These are phyloP conservation scores for Nomada goodeniana DNA, from an alignment of 2,888 invertebrate genomes.

Conservation along the genomic window DNA sequence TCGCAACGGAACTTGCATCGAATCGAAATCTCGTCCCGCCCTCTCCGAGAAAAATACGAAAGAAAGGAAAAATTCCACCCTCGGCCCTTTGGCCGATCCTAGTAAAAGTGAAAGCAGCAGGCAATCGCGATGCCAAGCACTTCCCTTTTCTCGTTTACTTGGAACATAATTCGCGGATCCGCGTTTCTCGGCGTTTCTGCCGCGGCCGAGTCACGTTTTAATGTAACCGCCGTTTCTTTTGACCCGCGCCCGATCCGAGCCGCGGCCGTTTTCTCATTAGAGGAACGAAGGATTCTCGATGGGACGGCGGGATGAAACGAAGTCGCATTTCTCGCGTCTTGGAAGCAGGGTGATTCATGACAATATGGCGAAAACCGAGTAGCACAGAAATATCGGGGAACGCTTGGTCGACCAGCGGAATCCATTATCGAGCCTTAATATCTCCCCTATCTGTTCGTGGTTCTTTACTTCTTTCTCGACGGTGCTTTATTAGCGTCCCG, in stretches of 20 bases:
- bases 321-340: conserved; percentile 13
- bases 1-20: too few species aligned
- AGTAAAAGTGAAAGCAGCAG: background rate
- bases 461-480: conserved; percentile 39
- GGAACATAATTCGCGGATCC: conserved; percentile 14
- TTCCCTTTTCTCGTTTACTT: conserved; percentile 12
- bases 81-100: background rate
- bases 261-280: conserved; percentile 54
- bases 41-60: too few species aligned
- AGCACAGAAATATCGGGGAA: conserved; percentile 37
- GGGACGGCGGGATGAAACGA: conserved; percentile 23
- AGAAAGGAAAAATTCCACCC: conserved; percentile 10
- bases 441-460: conserved; percentile 38
- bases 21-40: background rate
- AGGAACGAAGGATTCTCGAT: conserved; percentile 40
- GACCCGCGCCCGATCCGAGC: conserved; percentile 12
- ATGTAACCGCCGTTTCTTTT: conserved; percentile 32
- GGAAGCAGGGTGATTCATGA: conserved; percentile 7
- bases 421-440: conserved; percentile 56
- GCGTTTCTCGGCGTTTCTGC: background rate
- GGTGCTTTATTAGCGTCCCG: conserved; percentile 54
- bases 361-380: conserved; percentile 55
- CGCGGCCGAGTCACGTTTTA: conserved; percentile 43
- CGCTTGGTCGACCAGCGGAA: conserved; percentile 41
- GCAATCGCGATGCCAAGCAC: background rate